Base-by-base conservation (phyloP, 2,888 invertebrate genomes). In the Theretra japonica region DNA sequence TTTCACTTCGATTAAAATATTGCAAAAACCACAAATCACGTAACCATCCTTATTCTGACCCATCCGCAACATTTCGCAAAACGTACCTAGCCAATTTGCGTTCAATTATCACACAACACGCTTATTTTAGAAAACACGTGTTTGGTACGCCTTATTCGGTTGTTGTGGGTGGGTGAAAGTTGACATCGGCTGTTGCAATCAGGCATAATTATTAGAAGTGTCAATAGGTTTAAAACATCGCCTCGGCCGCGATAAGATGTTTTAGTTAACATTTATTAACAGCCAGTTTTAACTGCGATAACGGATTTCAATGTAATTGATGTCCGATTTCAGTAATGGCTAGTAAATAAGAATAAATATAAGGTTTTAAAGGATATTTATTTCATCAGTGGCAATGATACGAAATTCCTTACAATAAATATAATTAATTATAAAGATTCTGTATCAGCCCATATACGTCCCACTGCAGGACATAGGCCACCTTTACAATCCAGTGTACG, bases 101-200 rank as follows among this genome's bases (percentile, higher is more conserved):
- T 65, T 23, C 65, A 71, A 71, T 71, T 57, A 65, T 60, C 70
- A 60, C 50, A 30, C 50, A 28, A 70, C 30, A 53, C 21, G 70
- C 60, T 70, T 65, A 65, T 53, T 33, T 60, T 62, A 65, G 70
- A 71, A 70, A 70, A 53, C 62, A 65, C 30, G 28, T 53, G 53
- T 70, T n/a, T 1, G 28, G 30, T 23, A 53, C 62, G 62, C 62
- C 65, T 56, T 41, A 41, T 21, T 41, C 7, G 23, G 41, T 15
- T 15, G 4, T 33, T 53, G 57, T 70, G 65, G 70, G 50, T 68
- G 70, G 58, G 62, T 41, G 70, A 71, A 71, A 71, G 70, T 56
- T 62, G 19, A 30, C 41, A 15, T 23, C 65, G 65, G 17, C 65
- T 65, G 48, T 48, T 48, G 65, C 65, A 65, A 65, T 65, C 41